Conservation (phyloP, 2,113 vertebrate species). For the Symphodus melops region DNA sequence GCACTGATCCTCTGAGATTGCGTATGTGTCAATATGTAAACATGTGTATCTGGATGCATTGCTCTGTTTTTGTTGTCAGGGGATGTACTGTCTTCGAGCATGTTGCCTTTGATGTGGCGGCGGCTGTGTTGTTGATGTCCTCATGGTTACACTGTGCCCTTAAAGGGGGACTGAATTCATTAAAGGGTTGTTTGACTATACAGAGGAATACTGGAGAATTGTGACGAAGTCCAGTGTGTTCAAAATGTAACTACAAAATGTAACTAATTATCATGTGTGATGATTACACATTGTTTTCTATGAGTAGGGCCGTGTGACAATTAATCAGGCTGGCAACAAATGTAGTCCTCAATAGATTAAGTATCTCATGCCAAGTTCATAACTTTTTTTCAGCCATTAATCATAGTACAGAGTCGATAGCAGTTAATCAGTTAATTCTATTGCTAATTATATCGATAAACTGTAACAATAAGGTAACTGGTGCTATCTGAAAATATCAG, state of each 20-base stretch:
- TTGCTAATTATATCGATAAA: too few relatives aligned
- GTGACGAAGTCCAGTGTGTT: slow-evolving; percentile 39
- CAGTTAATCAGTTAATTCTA: too few relatives aligned
- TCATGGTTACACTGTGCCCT: slow-evolving; percentile 46
- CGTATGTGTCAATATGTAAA: slow-evolving; percentile 72
- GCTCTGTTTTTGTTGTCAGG: slow-evolving; percentile 71
- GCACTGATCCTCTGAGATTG: slow-evolving; percentile 70
- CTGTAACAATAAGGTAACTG: too few relatives aligned
- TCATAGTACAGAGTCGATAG: too few relatives aligned
- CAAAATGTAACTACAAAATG: slow-evolving; percentile 12
- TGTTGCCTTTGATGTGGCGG: slow-evolving; percentile 49
- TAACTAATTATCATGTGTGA: slow-evolving; percentile 42
- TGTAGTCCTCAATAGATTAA: background rate
- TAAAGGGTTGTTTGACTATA: slow-evolving; percentile 59
- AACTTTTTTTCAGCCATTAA: too few relatives aligned
- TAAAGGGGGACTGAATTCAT: slow-evolving; percentile 56
- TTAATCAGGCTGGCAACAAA: slow-evolving; percentile 11
- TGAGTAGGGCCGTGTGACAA: slow-evolving; percentile 4
- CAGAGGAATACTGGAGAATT: slow-evolving; percentile 45
- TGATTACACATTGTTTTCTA: slow-evolving; percentile 28
- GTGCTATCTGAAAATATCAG: too few relatives aligned
- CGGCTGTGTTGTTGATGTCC: slow-evolving; percentile 55
- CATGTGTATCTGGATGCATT: slow-evolving; percentile 64
- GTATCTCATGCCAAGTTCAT: background rate
- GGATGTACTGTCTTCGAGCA: slow-evolving; percentile 43